Conservation (phyloP, 2,113 vertebrate species). For the Machaerirhynchus nigripectus region DNA sequence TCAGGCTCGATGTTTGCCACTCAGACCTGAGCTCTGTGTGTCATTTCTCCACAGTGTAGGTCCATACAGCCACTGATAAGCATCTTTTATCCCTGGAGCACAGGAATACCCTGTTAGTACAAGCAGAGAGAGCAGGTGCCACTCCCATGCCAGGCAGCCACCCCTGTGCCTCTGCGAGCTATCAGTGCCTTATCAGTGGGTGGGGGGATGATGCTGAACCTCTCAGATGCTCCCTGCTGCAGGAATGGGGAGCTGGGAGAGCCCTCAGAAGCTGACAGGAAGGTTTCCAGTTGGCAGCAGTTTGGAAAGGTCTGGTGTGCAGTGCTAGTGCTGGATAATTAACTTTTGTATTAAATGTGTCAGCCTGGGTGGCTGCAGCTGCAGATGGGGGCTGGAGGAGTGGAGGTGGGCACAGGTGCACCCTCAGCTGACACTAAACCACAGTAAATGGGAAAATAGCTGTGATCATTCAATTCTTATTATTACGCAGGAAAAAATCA, state of each 20-base stretch:
- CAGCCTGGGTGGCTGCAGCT: constrained; percentile 16
- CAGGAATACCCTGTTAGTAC: neutral
- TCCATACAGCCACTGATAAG: neutral
- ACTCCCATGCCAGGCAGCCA: neutral
- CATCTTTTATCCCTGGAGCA: neutral
- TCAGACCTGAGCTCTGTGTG: neutral
- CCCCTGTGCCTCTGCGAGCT: fast-evolving
- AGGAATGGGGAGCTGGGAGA: neutral
- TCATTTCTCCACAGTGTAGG: neutral
- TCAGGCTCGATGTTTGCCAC: neutral
- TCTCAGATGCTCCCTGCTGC: fast-evolving
- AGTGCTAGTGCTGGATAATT: constrained; percentile 47
- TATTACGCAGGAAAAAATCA: constrained; percentile 45
- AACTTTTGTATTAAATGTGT: constrained; percentile 55
- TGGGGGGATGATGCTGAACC: neutral
- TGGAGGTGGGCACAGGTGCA: neutral
- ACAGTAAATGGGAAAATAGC: constrained; percentile 36
- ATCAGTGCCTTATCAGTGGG: neutral
- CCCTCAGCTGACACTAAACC: constrained; percentile 5
- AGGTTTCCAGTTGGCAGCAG: neutral
- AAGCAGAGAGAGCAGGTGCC: neutral
- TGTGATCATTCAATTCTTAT: constrained; percentile 3
- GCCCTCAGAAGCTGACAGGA: neutral
- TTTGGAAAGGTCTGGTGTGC: constrained; percentile 23
- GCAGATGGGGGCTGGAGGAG: constrained; percentile 31